Conservation (phyloP, 1,140 invertebrate species). For the Arctopsyche grandis region DNA sequence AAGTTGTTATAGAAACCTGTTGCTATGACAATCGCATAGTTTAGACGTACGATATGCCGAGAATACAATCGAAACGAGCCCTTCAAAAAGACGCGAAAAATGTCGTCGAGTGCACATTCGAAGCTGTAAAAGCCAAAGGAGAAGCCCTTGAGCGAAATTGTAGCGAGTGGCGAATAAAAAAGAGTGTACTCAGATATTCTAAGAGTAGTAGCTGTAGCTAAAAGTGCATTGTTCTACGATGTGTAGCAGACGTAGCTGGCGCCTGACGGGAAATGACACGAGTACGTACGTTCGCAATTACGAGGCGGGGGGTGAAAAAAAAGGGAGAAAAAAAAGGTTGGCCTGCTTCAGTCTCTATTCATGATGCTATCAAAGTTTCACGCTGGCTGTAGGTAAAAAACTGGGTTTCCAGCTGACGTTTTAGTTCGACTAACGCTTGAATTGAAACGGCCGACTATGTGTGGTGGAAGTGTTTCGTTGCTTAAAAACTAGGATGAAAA, state of each 20-base stretch:
- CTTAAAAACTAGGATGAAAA: no score
- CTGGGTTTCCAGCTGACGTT: neutral
- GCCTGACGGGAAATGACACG: slow-evolving; percentile 29
- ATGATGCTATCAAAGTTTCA: slow-evolving; percentile 40
- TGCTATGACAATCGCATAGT: no score
- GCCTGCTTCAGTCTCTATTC: slow-evolving; percentile 21
- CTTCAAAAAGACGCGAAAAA: no score
- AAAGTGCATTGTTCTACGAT: slow-evolving; percentile 25
- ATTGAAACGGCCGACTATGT: neutral
- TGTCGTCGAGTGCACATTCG: neutral
- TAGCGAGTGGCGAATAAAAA: neutral
- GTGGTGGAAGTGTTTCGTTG: neutral
- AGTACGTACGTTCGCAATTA: slow-evolving; percentile 39
- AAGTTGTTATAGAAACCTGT: no score
- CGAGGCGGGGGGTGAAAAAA: slow-evolving; percentile 3
- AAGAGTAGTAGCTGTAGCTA: neutral
- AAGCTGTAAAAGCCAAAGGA: slow-evolving; percentile 4
- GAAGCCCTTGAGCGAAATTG: slow-evolving; percentile 8
- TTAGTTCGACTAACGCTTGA: neutral
- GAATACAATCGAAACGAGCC: no score
- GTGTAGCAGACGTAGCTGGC: neutral
- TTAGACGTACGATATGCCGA: no score
- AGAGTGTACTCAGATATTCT: neutral
- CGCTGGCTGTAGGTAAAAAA: neutral
- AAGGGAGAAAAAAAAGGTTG: neutral